Base-by-base conservation (phyloP, 2,888 invertebrate species). In the Cataglyphis rosenhaueri region DNA sequence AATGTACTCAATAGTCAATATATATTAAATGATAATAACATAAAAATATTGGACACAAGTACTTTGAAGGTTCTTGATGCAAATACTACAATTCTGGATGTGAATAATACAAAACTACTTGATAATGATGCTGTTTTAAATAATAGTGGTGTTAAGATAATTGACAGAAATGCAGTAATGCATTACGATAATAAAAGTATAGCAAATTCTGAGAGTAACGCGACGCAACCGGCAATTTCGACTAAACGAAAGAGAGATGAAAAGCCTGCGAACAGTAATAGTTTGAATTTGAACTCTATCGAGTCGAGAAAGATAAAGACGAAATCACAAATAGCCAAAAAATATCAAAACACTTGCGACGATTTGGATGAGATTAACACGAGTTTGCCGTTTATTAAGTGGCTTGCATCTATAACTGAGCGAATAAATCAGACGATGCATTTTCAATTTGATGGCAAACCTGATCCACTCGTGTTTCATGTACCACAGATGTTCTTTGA, bases 401-500 rank as follows among this genome's bases (percentile, higher is more conserved):
- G 98, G 97, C 94, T 97, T 64, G 96, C 96, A 1, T 96, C 97
- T 91, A 96, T 97, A 18, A 97, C 97, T 12, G 97, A 98, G 92
- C 95, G 96, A 35, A 96, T 98, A 75, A 97, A 97, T 94, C 96
- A 96, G 87, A 96, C 96, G 18, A 96, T 97, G 96, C 96, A 96
- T 92, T 97, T 96, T 92, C 96, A 96, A 89, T 96, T 96, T 90
- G 95, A 95, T 91, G 96, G 96, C 81, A 96, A 96, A 90, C 96
- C 96, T 10, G 96, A 97, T 52, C 96, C 96, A 0, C 95, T 97
- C 35, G 96, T 96, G 15, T 97, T 97, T 93, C 96, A 96, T 92
- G 96, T 97, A 59, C 97, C 97, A 10, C 96, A 96, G 93, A 95
- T 95, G 74, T 97, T 97, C 93, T 97, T 97, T 92, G 96, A 97